phyloP scores from a whole-genome alignment of 2,113 vertebrate species.

The Agelaius phoeniceus region DNA sequence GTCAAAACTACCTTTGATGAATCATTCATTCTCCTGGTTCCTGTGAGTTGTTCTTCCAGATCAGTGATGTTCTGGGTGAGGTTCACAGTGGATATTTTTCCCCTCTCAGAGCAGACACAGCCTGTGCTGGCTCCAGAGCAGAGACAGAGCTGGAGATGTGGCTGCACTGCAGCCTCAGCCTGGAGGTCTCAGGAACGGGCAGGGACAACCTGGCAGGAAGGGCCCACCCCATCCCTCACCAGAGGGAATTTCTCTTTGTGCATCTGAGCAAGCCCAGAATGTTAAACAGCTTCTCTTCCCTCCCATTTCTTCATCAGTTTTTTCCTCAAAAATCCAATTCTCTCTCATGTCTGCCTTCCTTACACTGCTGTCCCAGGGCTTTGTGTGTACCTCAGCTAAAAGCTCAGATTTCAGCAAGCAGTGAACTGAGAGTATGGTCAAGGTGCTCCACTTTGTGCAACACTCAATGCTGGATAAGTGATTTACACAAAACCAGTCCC shows the following conservation, averaged over 20 bases:
- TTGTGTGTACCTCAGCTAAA: neutral
- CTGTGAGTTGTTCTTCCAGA: conserved; percentile 43
- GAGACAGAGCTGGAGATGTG: neutral
- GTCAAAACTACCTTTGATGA: conserved; percentile 24
- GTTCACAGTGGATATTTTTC: neutral
- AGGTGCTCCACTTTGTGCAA: neutral
- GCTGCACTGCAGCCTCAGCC: neutral
- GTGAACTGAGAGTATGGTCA: neutral
- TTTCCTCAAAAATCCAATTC: neutral
- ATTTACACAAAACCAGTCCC: neutral
- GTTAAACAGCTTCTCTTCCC: neutral
- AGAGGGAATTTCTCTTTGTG: neutral
- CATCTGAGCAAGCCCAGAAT: neutral
- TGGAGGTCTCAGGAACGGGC: neutral
- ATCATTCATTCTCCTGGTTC: conserved; percentile 10
- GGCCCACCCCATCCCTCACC: neutral
- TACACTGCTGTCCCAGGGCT: neutral
- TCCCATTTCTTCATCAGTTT: neutral
- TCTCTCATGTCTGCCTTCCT: neutral
- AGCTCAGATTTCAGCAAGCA: neutral
- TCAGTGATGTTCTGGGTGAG: neutral
- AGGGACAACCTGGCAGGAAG: neutral
- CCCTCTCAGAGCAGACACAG: neutral
- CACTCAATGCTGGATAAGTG: neutral
- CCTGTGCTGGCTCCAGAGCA: neutral